Conservation (phyloP, 2,888 invertebrate species). For the Drosophila hamatofila region DNA sequence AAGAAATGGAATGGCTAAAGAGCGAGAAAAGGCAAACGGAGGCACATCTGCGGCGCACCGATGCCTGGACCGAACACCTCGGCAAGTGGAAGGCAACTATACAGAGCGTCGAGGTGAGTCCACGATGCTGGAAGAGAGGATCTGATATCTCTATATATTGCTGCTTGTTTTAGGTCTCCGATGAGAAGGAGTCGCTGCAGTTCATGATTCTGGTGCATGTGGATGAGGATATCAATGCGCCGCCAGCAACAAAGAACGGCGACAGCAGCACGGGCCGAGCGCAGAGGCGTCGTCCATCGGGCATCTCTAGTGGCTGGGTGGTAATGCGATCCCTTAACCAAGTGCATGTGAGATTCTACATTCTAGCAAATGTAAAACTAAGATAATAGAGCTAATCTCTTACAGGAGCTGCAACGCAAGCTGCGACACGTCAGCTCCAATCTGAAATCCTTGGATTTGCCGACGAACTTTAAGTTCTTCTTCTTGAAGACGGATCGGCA, state of each 20-base stretch:
- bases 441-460: slow-evolving; percentile 92
- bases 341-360: slow-evolving; percentile 86
- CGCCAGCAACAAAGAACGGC: slow-evolving; percentile 53
- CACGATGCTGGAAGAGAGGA: too few relatives aligned
- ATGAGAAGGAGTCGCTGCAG: slow-evolving; percentile 87
- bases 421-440: slow-evolving; percentile 92
- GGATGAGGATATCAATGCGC: slow-evolving; percentile 86
- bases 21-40: slow-evolving; percentile 93
- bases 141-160: background rate
- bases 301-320: slow-evolving; percentile 89
- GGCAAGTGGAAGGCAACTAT: slow-evolving; percentile 95
- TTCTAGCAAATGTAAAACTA: background rate
- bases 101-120: slow-evolving; percentile 90
- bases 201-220: slow-evolving; percentile 94
- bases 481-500: slow-evolving; percentile 93
- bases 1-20: slow-evolving; percentile 93
- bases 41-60: slow-evolving; percentile 93
- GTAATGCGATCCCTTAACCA: slow-evolving; percentile 88
- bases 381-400: background rate
- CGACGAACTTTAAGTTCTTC: slow-evolving; percentile 92
- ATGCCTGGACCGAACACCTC: slow-evolving; percentile 95
- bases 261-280: slow-evolving; percentile 77
- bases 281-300: slow-evolving; percentile 84
- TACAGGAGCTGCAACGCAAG: slow-evolving; percentile 93
- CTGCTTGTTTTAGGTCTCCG: slow-evolving; percentile 75